phyloP scores from a whole-genome alignment of 2,113 vertebrate species.

The Hoplias malabaricus region DNA sequence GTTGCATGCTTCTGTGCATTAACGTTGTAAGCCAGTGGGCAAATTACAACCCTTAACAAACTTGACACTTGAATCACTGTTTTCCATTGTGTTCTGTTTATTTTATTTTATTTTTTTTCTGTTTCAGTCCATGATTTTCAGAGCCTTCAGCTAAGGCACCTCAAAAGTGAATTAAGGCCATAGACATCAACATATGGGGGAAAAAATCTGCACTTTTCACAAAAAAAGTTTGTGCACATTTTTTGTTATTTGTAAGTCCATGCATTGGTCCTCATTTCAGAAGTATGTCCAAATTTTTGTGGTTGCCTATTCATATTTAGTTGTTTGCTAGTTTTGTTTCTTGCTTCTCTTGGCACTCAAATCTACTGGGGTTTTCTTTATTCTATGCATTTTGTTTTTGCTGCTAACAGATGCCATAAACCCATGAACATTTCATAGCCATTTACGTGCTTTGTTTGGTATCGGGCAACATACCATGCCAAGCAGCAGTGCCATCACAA shows the following conservation, averaged over 20 bases:
- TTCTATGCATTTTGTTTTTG: constrained; percentile 61
- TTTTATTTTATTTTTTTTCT: background rate
- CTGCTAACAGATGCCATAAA: constrained; percentile 66
- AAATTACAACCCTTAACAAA: constrained; percentile 38
- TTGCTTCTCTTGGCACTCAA: constrained; percentile 55
- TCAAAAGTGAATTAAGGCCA: constrained; percentile 57
- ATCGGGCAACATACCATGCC: constrained; percentile 53
- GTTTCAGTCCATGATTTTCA: constrained; percentile 22
- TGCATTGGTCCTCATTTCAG: constrained; percentile 66
- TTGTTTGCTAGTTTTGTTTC: constrained; percentile 43
- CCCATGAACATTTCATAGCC: constrained; percentile 20
- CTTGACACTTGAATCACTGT: constrained; percentile 58
- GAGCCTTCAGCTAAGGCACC: constrained; percentile 13
- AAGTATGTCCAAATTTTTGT: constrained; percentile 27
- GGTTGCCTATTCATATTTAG: background rate
- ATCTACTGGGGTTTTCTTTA: constrained; percentile 42
- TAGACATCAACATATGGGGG: constrained; percentile 49
- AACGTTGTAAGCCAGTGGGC: constrained; percentile 19
- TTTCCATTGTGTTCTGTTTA: constrained; percentile 46
- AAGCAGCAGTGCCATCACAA: constrained; percentile 56
- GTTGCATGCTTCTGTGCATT: background rate
- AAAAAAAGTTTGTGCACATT: constrained; percentile 26
- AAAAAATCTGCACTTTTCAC: constrained; percentile 58
- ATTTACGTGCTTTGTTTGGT: constrained; percentile 9
- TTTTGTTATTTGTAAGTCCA: constrained; percentile 27